Evolutionary conservation across 2,888 invertebrate genomes (phyloP), one percentile per base, ranked within the genome.

Genomic region (Baronia brevicornis): DNA sequence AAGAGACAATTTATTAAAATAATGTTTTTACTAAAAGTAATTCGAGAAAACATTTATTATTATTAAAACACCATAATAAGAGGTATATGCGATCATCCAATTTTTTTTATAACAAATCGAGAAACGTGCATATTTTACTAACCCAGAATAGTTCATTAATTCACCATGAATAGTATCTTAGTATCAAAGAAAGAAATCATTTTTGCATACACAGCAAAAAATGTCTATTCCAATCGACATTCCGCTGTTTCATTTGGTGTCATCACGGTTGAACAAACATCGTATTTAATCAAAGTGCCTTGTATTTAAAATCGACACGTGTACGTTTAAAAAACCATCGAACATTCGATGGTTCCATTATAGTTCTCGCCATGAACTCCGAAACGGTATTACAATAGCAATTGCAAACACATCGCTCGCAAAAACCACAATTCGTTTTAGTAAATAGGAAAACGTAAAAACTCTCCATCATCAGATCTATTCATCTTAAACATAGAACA

Each of bases 101-200:
- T 37, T 44, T 44, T 48, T 51, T 46, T 49, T 41, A 41, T 48
- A 43, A 46, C 38, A 44, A 55, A 54, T 52, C 43, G 51, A 38
- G 34, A 47, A 39, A 47, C 58, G 54, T 53, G 54, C 50, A 48
- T 48, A 37, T 48, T 44, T 39, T n/a, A n/a, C n/a, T n/a, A n/a
- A 41, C 41, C 43, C 28, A 33, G 37, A 37, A 30, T 38, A 35
- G 40, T 41, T 43, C 38, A 46, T 45, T 39, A 38, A 35, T 43
- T 46, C 38, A 29, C 33, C 40, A 44, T 40, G 30, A 31, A 38
- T 39, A 26, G 37, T 25, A 33, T 30, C 19, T 34, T 35, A 45
- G n/a, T n/a, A 46, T 44, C 39, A 30, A 27, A 35, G 33, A 39
- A 32, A 42, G 39, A 39, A 43, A 43, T 42, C 39, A 38, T 44